Percentiles rank a stretch among this genome's conserved stretches.
Evolutionary conservation across 2,797 vertebrate genomes (phyloP).

Genomic region (Muscicapa striata): DNA sequence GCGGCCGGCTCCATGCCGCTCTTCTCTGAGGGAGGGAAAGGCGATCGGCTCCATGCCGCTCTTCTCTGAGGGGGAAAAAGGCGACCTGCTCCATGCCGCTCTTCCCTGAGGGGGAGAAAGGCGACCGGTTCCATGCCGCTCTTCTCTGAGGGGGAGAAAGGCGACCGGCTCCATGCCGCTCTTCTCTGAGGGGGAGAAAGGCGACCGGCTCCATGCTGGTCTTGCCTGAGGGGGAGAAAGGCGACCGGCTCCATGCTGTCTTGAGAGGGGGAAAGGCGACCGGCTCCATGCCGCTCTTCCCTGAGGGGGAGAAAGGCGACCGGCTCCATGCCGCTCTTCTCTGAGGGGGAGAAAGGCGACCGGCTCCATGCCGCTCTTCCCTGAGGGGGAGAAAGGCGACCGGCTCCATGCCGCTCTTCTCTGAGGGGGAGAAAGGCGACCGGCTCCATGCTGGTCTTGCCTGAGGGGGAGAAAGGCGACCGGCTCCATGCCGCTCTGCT

Average conservation of each 20-base stretch:
- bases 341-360: no score
- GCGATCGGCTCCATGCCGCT: accelerated
- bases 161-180: background rate
- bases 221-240: accelerated
- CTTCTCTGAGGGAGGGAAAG: accelerated
- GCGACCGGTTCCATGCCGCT: background rate
- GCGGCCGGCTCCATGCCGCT: background rate
- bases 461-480: background rate
- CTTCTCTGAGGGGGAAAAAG: accelerated
- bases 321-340: no score
- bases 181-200: accelerated
- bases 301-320: no score
- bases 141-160: no score
- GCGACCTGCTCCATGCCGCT: no score
- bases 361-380: no score
- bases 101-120: no score
- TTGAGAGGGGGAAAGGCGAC: no score
- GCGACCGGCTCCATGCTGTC: no score
- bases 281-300: no score
- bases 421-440: background rate
- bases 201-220: accelerated
- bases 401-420: no score
- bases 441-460: background rate
- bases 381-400: no score
- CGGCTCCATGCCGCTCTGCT: background rate